Conservation (phyloP, 53 echinoderm and acorn worm species). For the Patiria pectinifera region DNA sequence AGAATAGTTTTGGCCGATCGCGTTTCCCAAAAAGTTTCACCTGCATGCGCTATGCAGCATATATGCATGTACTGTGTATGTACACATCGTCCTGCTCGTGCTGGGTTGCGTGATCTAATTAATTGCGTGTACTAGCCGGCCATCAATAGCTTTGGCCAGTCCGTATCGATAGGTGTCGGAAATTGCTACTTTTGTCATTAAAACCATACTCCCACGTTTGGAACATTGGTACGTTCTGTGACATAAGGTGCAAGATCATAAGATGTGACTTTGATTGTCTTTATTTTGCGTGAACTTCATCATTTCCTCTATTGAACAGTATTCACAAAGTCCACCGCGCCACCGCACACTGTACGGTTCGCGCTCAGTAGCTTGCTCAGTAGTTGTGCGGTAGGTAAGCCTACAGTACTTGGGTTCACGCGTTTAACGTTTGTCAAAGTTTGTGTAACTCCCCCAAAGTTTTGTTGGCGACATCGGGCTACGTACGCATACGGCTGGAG, state of each 20-base stretch:
- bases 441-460: neutral
- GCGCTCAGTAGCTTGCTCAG: neutral
- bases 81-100: too few relatives aligned
- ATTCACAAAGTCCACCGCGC: too few relatives aligned
- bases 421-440: too few relatives aligned
- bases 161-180: too few relatives aligned
- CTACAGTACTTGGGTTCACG: too few relatives aligned
- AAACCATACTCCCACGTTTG: too few relatives aligned
- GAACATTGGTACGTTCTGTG: neutral
- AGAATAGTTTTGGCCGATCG: neutral
- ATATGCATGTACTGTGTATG: too few relatives aligned
- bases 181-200: neutral
- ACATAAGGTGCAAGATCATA: neutral
- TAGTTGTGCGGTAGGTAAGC: neutral
- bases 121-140: too few relatives aligned
- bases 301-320: neutral
- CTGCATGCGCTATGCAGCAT: neutral
- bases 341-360: too few relatives aligned
- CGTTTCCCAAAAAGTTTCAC: neutral
- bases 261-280: neutral
- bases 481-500: neutral
- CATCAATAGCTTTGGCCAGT: too few relatives aligned
- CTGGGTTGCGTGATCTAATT: too few relatives aligned
- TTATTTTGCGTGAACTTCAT: neutral
- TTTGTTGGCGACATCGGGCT: neutral